Evolutionary conservation across 2,888 invertebrate genomes (phyloP), one percentile per base, ranked within the genome.

Genomic region (Acanthoscelides obtectus): DNA sequence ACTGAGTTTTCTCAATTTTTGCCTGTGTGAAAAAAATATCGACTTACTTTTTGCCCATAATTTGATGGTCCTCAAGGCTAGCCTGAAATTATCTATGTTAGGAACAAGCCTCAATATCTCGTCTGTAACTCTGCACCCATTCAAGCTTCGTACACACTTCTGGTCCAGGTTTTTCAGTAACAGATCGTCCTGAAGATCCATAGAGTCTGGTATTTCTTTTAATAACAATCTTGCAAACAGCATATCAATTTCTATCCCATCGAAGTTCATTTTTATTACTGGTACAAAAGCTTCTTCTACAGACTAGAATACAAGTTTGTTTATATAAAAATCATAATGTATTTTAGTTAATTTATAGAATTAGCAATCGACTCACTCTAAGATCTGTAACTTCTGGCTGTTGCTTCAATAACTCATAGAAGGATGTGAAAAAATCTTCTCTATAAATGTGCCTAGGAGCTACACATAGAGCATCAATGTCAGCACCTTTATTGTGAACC

Each of bases 211-310:
- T 84, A 99, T 96, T 87, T 97, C 96, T 84, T 97, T 97, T n/a
- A 97, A 88, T 63, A 97, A 94, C 75, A 99, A 87, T 75, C 96
- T 89, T 0, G 99, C 98, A 87, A 99, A 99, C 75, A 99, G 87
- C 91, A 99, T 93, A 88, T 99, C 99, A 78, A 99, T 97, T 88
- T 99, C 99, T 78, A 99, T 98, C 27, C 96, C 97, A 87, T 97
- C 96, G 85, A 98, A 99, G 83, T 95, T 96, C 96, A 99, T 97
- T 87, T 99, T 99, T 77, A 99, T 98, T 8, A 99, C 97, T 2
- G 99, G 99, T 77, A 99, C 99, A 86, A 94, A 99, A 0, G 99
- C 99, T 84, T 99, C 99, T 85, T 99, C 98, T 0, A 99, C 98
- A 0, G 97, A 92, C 92, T 82, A 73, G 73, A 80, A 71, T 22